phyloP scores from a whole-genome alignment of 2,113 vertebrate genomes.

The Ptilonorhynchus violaceus region DNA sequence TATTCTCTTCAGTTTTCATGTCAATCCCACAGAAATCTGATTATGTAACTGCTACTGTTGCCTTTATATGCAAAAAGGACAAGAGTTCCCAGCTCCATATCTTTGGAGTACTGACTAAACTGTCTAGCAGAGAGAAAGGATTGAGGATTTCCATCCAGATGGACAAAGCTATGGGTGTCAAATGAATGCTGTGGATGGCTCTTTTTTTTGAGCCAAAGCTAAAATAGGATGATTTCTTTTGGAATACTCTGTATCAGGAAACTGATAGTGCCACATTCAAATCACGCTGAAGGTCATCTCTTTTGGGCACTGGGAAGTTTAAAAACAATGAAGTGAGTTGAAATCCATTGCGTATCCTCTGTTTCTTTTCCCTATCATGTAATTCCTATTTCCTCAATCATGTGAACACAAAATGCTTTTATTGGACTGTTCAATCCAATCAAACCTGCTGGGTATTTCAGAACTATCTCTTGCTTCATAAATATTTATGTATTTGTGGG shows the following conservation, averaged over 20 bases:
- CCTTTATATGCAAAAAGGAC: neutral
- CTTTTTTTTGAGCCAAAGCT: neutral
- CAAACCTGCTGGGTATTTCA: neutral
- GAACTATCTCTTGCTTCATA: constrained; percentile 7
- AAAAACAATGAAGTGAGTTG: neutral
- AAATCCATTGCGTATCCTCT: neutral
- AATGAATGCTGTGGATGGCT: accelerated
- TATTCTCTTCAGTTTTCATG: neutral
- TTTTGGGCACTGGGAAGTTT: neutral
- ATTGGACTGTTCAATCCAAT: constrained; percentile 13
- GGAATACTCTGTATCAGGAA: neutral
- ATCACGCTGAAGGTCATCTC: neutral
- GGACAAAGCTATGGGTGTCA: neutral
- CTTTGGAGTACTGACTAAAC: neutral
- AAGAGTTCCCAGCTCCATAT: neutral
- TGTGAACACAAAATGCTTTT: neutral
- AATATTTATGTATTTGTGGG: constrained; percentile 47
- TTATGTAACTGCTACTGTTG: neutral
- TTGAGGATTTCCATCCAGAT: neutral
- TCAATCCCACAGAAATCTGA: neutral
- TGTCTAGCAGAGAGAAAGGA: neutral
- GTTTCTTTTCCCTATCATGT: neutral
- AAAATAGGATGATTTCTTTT: neutral
- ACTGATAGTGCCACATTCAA: neutral
- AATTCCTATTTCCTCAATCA: neutral